Evolutionary conservation across 2,797 vertebrate genomes (phyloP).

Genomic region (Chloroceryle amazona): DNA sequence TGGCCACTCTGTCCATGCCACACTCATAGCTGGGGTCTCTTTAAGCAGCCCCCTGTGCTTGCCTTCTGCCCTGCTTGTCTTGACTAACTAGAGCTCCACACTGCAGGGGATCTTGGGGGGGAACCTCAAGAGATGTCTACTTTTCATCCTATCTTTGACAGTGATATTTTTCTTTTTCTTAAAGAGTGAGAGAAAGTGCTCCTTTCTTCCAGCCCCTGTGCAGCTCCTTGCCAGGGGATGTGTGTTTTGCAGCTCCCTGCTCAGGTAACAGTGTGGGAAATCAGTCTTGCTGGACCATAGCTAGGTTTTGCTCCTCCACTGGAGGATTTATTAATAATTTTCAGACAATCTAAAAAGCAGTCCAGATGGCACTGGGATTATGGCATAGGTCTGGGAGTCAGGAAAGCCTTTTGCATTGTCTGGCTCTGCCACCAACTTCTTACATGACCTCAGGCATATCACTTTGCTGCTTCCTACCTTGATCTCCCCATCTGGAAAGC

Average conservation of each 20-base stretch:
- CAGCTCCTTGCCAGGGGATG: not conserved
- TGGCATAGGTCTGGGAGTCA: not conserved
- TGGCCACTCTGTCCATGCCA: not conserved
- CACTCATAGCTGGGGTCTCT: fast-evolving
- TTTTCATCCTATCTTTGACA: not conserved
- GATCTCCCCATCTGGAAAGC: constrained; percentile 29
- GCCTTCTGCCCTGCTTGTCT: not conserved
- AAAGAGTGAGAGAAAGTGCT: not conserved
- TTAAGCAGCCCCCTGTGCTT: not conserved
- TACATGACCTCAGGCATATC: constrained; percentile 25
- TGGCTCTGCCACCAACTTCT: constrained; percentile 21
- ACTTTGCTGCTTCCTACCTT: constrained; percentile 33
- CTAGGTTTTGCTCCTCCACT: not conserved
- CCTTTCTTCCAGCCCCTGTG: not conserved
- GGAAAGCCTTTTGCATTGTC: not conserved
- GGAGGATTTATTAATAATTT: not conserved
- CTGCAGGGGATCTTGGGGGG: not conserved
- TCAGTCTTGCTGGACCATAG: not conserved
- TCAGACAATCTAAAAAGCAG: not conserved
- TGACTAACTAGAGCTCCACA: fast-evolving
- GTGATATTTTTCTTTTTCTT: not conserved
- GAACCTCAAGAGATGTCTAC: not conserved
- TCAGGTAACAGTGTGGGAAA: not conserved
- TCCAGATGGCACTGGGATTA: not conserved
- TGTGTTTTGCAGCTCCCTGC: constrained; percentile 3